These are phyloP conservation scores for Denticeps clupeoides DNA, from an alignment of 2,797 vertebrate species.

Conservation along the genomic window DNA sequence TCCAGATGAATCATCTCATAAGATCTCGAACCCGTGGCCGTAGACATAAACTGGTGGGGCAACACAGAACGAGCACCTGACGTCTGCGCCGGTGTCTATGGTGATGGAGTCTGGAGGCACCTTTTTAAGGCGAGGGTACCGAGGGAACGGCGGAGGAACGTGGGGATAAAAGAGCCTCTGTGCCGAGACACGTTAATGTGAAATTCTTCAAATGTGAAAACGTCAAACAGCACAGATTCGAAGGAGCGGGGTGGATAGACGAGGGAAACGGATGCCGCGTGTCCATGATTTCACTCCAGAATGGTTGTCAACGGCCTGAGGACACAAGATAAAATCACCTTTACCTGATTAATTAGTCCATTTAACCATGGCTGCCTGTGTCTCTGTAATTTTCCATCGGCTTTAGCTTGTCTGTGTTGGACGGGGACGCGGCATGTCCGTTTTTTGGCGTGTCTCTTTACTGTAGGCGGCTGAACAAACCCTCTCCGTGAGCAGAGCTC, in stretches of 20 bases:
- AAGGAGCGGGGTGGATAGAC: neutral
- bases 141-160: neutral
- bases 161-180: neutral
- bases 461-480: slow-evolving; percentile 34
- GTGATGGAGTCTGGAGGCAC: too few species aligned
- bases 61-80: too few species aligned
- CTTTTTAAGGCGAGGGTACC: neutral
- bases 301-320: too few species aligned
- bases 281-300: too few species aligned
- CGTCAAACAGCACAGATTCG: neutral
- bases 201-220: neutral
- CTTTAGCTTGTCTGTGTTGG: slow-evolving; percentile 14
- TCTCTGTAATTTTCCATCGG: neutral
- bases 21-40: too few species aligned
- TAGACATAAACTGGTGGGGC: too few species aligned
- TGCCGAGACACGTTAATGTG: slow-evolving; percentile 4
- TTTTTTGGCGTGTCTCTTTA: slow-evolving; percentile 4
- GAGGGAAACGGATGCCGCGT: too few species aligned
- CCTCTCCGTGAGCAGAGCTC: slow-evolving; percentile 17
- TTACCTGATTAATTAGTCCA: too few species aligned
- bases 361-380: too few species aligned
- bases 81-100: too few species aligned
- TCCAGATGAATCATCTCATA: too few species aligned
- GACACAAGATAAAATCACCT: too few species aligned
- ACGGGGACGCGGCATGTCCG: slow-evolving; percentile 4